Conservation (phyloP, 2,113 vertebrate genomes). For the cat (Felis catus) region DNA sequence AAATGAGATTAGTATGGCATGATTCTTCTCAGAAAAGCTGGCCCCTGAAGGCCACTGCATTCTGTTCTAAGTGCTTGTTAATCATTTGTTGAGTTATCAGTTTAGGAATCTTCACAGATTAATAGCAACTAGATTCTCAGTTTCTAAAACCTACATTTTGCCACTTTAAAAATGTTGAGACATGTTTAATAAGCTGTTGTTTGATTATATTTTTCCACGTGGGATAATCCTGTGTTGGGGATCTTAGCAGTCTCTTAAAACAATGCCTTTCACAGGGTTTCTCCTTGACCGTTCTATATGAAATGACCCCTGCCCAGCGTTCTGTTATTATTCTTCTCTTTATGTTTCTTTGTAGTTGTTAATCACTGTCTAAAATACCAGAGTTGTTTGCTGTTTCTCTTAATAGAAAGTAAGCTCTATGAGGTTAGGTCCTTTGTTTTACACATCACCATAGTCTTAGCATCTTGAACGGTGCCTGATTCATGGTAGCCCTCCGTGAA, state of each 20-base stretch:
- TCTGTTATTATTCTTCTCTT: not conserved
- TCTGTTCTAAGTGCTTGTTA: not conserved
- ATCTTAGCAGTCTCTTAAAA: not conserved
- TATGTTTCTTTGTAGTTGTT: not conserved
- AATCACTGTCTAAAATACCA: not conserved
- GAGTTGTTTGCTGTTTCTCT: not conserved
- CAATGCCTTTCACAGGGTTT: not conserved
- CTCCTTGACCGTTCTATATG: not conserved
- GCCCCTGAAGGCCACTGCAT: not conserved
- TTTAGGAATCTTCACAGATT: constrained; percentile 15
- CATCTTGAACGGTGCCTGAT: not conserved
- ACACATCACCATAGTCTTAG: not conserved
- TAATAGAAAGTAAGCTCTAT: not conserved
- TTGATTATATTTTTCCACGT: not conserved
- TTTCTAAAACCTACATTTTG: not conserved
- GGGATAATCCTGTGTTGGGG: not conserved
- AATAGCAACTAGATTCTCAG: not conserved
- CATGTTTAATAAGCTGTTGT: not conserved
- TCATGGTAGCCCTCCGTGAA: not conserved
- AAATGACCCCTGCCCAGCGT: not conserved
- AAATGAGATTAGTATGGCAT: not conserved
- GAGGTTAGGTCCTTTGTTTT: not conserved
- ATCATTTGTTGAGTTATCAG: not conserved
- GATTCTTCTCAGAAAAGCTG: not conserved
- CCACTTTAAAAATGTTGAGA: not conserved